These are phyloP conservation scores for Enoplosus armatus DNA, from an alignment of 2,797 vertebrate species.

Conservation along the genomic window DNA sequence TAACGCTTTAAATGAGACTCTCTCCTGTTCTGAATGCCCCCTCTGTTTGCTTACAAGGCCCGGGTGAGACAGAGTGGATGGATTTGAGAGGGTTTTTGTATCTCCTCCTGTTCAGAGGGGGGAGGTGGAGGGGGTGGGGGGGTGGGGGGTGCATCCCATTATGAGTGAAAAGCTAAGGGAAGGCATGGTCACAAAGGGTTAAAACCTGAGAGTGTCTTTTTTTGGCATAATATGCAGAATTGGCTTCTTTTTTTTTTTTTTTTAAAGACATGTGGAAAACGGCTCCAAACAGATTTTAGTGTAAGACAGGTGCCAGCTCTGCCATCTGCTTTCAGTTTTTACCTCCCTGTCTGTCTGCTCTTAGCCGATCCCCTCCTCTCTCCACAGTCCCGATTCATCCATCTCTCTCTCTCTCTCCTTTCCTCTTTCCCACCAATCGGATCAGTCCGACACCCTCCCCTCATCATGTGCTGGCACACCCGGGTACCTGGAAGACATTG, in stretches of 20 bases:
- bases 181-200: conserved; percentile 82
- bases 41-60: conserved; percentile 82
- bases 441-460: conserved; percentile 46
- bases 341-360: conserved; percentile 80
- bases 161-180: conserved; percentile 69
- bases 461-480: conserved; percentile 54
- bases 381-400: conserved; percentile 58
- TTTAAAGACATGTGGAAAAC: conserved; percentile 86
- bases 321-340: conserved; percentile 89
- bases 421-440: conserved; percentile 62
- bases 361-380: conserved; percentile 57
- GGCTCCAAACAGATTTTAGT: conserved; percentile 88
- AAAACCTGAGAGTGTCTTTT: conserved; percentile 82
- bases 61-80: conserved; percentile 74
- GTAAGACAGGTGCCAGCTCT: conserved; percentile 86
- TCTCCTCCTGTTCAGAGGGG: conserved; percentile 68
- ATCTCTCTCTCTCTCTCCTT: conserved; percentile 46
- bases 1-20: conserved; percentile 81
- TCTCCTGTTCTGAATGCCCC: conserved; percentile 79
- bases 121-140: conserved; percentile 19
- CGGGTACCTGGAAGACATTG: conserved; percentile 64
- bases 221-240: conserved; percentile 78
- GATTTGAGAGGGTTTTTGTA: conserved; percentile 75
- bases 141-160: conserved; percentile 66
- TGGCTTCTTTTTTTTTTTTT: conserved; percentile 60